Evolutionary conservation across 2,113 vertebrate species (phyloP), one percentile per base, ranked within the genome.

Genomic region (Scomber japonicus): DNA sequence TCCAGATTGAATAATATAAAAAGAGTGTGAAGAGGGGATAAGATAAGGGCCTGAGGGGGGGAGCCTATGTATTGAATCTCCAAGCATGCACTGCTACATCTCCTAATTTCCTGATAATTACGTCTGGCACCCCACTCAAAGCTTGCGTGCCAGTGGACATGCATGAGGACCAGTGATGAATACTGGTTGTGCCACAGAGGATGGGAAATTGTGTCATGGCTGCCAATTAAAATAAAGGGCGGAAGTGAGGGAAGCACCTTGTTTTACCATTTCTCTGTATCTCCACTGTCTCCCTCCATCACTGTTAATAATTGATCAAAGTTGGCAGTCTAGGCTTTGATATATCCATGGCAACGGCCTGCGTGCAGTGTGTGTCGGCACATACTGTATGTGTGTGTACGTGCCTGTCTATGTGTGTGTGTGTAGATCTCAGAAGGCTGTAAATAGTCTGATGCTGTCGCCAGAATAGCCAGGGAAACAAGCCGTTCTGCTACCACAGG

Each of bases 291-390:
- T 92, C 89, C 54, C 87, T 86, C 86, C 71, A 76, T 89, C 93
- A 75, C 84, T 71, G 85, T 94, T 91, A 94, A 94, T 95, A 94
- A 94, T 93, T 94, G 91, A 95, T 95, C 94, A 95, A 95, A 95
- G 94, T 93, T 94, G 88, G 88, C 91, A 85, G 91, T 84, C 89
- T 88, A 78, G n/a, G 90, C 93, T 94, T 93, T 94, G 93, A 94
- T 92, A 88, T 92, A 90, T 87, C 89, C 89, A 93, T 93, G 88
- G 90, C 91, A 94, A 92, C 88, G 77, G 85, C 75, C 87, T 86
- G 82, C 35, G 65, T 50, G 19, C 48, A 68, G 81, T 8, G 65
- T 56, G 86, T 74, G 81, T 56, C 15, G 60, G 79, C 49, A n/a
- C 13, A 15, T 46, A 56, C 44, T 15, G 56, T n/a, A 21, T 71